A percentile compares a stretch with the other conserved stretches of the same genome.
Conservation (phyloP, 2,888 invertebrate genomes). For the Hypercompe scribonia region DNA sequence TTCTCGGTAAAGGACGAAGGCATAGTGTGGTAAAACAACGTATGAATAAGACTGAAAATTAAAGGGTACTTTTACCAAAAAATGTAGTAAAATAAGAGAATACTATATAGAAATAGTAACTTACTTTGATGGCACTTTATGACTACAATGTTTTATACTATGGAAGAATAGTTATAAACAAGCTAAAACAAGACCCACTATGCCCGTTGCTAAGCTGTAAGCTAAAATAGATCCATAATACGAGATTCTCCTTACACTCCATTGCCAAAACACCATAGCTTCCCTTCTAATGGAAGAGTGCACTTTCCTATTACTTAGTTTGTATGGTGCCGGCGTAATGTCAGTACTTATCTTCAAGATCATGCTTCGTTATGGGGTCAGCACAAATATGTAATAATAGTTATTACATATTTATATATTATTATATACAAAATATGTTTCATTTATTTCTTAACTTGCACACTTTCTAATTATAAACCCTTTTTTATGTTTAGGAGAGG, state of each 20-base stretch:
- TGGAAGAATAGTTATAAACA: neutral
- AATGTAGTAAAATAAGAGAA: neutral
- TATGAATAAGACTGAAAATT: neutral
- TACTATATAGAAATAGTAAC: neutral
- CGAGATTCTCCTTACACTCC: constrained; percentile 48
- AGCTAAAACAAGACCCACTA: neutral
- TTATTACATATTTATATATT: neutral
- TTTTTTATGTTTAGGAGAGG: too few relatives aligned
- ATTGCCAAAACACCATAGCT: constrained; percentile 58
- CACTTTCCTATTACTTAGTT: constrained; percentile 13
- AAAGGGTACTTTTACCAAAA: neutral
- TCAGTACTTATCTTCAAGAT: constrained; percentile 45
- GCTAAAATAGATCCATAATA: constrained; percentile 41
- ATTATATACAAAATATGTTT: neutral
- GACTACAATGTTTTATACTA: neutral
- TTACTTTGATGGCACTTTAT: neutral
- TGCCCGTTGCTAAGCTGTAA: neutral
- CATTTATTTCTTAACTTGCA: too few relatives aligned
- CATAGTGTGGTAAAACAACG: neutral
- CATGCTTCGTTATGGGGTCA: constrained; percentile 15
- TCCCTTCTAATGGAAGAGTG: constrained; percentile 62
- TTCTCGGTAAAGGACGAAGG: neutral
- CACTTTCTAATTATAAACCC: too few relatives aligned
- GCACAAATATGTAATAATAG: neutral
- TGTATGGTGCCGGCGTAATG: constrained; percentile 10